Conservation (phyloP, 2,113 vertebrate species). For the Megaceryle torquata region DNA sequence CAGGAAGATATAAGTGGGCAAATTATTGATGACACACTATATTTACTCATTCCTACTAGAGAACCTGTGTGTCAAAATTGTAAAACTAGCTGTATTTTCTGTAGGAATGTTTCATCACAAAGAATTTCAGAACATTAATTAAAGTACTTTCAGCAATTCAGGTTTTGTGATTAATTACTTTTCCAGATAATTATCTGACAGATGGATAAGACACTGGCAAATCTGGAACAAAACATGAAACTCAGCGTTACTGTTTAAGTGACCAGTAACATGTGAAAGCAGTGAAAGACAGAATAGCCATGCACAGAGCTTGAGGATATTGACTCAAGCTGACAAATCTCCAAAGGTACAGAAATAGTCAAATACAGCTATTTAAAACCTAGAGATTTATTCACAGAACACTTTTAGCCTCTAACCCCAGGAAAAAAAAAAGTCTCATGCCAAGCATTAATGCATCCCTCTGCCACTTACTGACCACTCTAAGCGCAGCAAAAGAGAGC, state of each 20-base stretch:
- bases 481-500: neutral
- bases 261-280: neutral
- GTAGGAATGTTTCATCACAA: neutral
- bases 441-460: neutral
- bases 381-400: neutral
- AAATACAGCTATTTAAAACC: conserved; percentile 29
- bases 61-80: neutral
- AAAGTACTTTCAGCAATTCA: conserved; percentile 24
- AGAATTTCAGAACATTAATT: conserved; percentile 27
- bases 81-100: neutral
- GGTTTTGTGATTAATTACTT: conserved; percentile 43
- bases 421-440: neutral
- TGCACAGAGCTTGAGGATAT: neutral
- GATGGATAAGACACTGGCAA: neutral
- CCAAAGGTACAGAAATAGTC: neutral
- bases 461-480: neutral
- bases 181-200: conserved; percentile 23
- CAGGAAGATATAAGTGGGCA: neutral
- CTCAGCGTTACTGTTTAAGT: neutral
- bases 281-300: neutral
- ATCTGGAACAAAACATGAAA: neutral
- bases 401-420: neutral
- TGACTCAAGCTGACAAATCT: neutral
- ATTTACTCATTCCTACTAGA: neutral
- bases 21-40: neutral